phyloP scores from a whole-genome alignment of 2,797 vertebrate genomes.

The Echiichthys vipera region DNA sequence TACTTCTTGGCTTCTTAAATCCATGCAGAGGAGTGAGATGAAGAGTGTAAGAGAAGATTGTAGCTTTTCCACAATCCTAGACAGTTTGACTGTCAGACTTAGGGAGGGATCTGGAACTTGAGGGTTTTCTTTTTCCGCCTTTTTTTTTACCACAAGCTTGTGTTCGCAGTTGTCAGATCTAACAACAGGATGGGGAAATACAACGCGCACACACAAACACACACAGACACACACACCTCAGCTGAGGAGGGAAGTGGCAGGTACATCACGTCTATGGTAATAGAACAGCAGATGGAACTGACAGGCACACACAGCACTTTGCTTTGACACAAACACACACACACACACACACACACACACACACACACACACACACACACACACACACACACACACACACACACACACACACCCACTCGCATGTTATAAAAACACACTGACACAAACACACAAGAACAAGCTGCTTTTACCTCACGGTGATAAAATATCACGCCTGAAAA shows the following conservation, averaged over 20 bases:
- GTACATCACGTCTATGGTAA: conserved; percentile 80
- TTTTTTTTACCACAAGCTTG: conserved; percentile 54
- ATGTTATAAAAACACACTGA: conserved; percentile 56
- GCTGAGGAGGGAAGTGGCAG: conserved; percentile 76
- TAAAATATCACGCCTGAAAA: conserved; percentile 65
- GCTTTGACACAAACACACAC: conserved; percentile 62
- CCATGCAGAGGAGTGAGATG: conserved; percentile 48
- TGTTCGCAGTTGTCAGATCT: conserved; percentile 77
- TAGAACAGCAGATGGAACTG: conserved; percentile 78
- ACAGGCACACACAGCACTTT: conserved; percentile 66
- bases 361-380: conserved; percentile 58
- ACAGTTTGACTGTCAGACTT: conserved; percentile 71
- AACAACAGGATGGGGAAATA: conserved; percentile 73
- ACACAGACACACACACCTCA: conserved; percentile 23
- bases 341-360: conserved; percentile 48
- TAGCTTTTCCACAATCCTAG: conserved; percentile 43
- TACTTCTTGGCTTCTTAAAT: conserved; percentile 31
- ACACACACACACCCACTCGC: conserved; percentile 47
- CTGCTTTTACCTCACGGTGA: conserved; percentile 65
- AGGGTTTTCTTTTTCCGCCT: conserved; percentile 52
- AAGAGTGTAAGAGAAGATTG: conserved; percentile 42
- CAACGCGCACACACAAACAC: conserved; percentile 30
- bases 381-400: conserved; percentile 50
- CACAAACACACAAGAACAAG: conserved; percentile 61
- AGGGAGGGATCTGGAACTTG: conserved; percentile 64